Evolutionary conservation across 2,797 vertebrate species (phyloP), one percentile per base, ranked within the genome.

Genomic region (Lagodon rhomboides): DNA sequence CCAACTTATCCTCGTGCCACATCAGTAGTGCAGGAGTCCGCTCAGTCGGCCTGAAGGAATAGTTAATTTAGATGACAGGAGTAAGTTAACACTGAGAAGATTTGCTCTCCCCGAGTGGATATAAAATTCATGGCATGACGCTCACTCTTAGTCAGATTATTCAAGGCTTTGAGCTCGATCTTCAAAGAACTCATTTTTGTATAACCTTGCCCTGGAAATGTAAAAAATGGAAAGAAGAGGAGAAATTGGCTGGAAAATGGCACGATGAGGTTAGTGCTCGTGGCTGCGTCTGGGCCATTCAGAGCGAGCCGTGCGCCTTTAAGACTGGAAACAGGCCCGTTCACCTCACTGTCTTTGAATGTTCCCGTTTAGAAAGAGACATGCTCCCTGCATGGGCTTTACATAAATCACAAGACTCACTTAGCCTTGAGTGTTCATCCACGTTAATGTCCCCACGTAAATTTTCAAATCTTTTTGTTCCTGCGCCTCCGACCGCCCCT

Each of bases 131-230:
- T 67, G 84, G 91, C 92, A 83, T 89, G 92, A 91, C 85, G 46
- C 83, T 92, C 66, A 61, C 88, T 89, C 87, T 86, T 89, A 85
- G 89, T 83, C 82, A 83, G 91, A 92, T 93, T 92, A 94, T 91
- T 92, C 84, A 78, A 89, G 87, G 80, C 90, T 94, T 86, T 90
- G 87, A 92, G 91, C 90, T 73, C 47, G 56, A 80, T 92, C 92
- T 94, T 94, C 93, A 95, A 94, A 95, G 90, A 85, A 82, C 81
- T 86, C 51, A 51, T 87, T 90, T 91, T 91, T 82, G 80, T 87
- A 22, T 89, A 91, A 94, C 89, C 88, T 91, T 85, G 84, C 81
- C 84, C 85, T 86, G 89, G 68, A 93, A 91, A 87, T 85, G 73
- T 71, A 73, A 73, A 89, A 89, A 89, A 88, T 80, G 73, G 56